Base-by-base conservation (phyloP, 2,797 vertebrate genomes). In the Helarctos malayanus region DNA sequence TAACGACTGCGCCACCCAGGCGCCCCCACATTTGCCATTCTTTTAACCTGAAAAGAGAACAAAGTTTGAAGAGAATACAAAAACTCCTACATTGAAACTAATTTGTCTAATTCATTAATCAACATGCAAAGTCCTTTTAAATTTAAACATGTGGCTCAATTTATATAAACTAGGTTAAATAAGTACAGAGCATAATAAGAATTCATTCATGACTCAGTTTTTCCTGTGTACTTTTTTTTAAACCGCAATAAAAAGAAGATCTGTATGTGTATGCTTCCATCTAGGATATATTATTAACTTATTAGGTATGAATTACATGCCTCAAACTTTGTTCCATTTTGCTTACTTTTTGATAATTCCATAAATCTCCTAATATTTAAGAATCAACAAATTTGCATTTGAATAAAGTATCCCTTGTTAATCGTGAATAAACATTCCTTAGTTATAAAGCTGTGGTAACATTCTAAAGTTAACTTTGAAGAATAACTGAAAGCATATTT, bases 401-500 rank as follows among this genome's bases (percentile, higher is more conserved):
- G 85, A 96, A 98, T 97, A 96, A 98, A 97, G 87, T 94, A 97
- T 95, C 32, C 69, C 97, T 75, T 95, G 21, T 82, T 97, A 98
- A 95, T 97, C 41, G 15, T 82, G 92, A 90, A 41, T 89, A 90
- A 96, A 91, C 57, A 47, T 97, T 97, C 97, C 69, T 98, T 94
- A 92, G 92, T 97, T 32, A 75, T 84, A 96, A 97, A 93, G 89
- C 75, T 97, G 97, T 90, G 73, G 98, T 97, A 96, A 98, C 93
- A 98, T 95, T 81, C 59, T 94, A 59, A 93, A 97, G 75, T 80
- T 95, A 97, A 97, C 92, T 95, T 97, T 98, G 97, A 98, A 97
- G 94, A 91, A 4, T 98, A 98, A 98, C 86, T 97, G 92, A 97
- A 98, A 98, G 97, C 97, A 98, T 86, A 97, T 97, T 98, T 97